Percentiles rank a stretch among this genome's conserved stretches.
Conservation (phyloP, 1,140 invertebrate genomes). For the Ostrea edulis region DNA sequence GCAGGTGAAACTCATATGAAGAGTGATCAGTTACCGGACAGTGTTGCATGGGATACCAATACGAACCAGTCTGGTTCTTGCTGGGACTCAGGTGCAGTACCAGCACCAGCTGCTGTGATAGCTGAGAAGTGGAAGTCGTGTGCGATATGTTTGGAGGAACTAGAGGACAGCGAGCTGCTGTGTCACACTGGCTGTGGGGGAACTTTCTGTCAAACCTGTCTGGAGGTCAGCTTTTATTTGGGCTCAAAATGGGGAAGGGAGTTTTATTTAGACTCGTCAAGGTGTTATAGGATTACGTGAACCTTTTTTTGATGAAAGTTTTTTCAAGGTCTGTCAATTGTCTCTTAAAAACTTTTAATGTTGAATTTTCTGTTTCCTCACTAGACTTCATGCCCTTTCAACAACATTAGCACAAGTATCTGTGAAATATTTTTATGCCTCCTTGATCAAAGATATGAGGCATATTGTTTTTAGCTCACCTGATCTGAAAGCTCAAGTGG, state of each 20-base stretch:
- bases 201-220: constrained; percentile 83
- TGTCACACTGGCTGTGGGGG: constrained; percentile 83
- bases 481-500: too few species aligned
- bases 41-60: constrained; percentile 11
- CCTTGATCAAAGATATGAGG: too few species aligned
- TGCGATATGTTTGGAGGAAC: constrained; percentile 85
- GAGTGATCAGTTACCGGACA: constrained; percentile 4
- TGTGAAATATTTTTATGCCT: too few species aligned
- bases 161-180: constrained; percentile 82
- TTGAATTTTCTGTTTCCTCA: too few species aligned
- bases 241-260: neutral
- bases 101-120: neutral
- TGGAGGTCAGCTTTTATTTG: constrained; percentile 81
- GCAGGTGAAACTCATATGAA: constrained; percentile 19
- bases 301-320: too few species aligned
- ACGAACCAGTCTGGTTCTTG: neutral
- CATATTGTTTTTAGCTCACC: too few species aligned
- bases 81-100: neutral
- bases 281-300: too few species aligned
- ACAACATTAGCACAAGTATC: too few species aligned
- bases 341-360: too few species aligned
- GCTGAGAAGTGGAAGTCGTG: constrained; percentile 80
- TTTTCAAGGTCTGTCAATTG: too few species aligned
- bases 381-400: too few species aligned
- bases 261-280: too few species aligned